Conservation (phyloP, 1,140 invertebrate genomes). For the Chelonus insularis region DNA sequence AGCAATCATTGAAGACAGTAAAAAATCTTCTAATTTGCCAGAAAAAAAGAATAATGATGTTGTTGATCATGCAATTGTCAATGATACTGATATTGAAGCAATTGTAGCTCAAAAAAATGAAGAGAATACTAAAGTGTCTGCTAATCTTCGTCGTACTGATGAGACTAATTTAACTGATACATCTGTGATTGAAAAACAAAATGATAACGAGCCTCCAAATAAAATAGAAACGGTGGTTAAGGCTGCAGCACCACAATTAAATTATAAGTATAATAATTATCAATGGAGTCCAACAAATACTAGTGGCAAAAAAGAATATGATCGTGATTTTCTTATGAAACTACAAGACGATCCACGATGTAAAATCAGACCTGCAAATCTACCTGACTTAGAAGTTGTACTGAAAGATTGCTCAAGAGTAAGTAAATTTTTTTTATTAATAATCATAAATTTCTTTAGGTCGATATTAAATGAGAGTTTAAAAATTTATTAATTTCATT, state of each 20-base stretch:
- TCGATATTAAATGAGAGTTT: no score
- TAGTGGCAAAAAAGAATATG: slow-evolving; percentile 80
- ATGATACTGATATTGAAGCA: slow-evolving; percentile 43
- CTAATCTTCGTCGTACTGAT: slow-evolving; percentile 23
- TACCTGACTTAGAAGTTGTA: slow-evolving; percentile 66
- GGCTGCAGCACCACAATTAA: slow-evolving; percentile 32
- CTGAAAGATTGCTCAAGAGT: slow-evolving; percentile 59
- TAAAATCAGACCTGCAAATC: slow-evolving; percentile 71
- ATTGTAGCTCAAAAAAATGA: slow-evolving; percentile 60
- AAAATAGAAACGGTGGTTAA: slow-evolving; percentile 28
- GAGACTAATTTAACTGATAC: slow-evolving; percentile 29
- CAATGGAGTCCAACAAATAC: slow-evolving; percentile 86
- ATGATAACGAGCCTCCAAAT: slow-evolving; percentile 32
- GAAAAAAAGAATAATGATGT: slow-evolving; percentile 44
- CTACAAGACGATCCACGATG: slow-evolving; percentile 75
- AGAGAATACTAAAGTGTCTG: slow-evolving; percentile 57
- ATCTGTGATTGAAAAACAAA: slow-evolving; percentile 38
- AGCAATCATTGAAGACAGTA: slow-evolving; percentile 37
- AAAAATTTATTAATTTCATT: slow-evolving; percentile 17
- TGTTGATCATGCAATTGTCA: slow-evolving; percentile 45
- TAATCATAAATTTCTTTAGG: no score
- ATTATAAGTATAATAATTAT: slow-evolving; percentile 64
- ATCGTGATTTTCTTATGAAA: slow-evolving; percentile 75
- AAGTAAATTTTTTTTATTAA: slow-evolving; percentile 7
- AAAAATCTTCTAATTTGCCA: slow-evolving; percentile 30